phyloP scores from a whole-genome alignment of 2,797 vertebrate genomes.

The Lophius americanus region DNA sequence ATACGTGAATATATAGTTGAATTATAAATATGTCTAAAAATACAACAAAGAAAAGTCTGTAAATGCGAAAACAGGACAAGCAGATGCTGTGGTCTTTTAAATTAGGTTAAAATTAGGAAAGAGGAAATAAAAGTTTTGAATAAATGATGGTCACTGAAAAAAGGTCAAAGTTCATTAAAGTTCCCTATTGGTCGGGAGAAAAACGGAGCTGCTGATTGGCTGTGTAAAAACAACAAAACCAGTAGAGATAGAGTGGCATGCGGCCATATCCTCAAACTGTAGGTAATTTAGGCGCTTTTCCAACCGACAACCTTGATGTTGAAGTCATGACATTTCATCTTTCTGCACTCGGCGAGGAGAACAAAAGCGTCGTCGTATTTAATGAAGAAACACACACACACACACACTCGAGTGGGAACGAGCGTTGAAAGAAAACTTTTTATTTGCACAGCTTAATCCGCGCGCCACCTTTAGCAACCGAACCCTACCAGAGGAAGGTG shows the following conservation, averaged over 20 bases:
- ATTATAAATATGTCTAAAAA: neutral
- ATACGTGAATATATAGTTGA: neutral
- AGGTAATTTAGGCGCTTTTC: slow-evolving; percentile 19
- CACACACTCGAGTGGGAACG: slow-evolving; percentile 51
- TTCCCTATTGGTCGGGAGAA: neutral
- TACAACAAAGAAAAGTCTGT: neutral
- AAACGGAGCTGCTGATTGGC: slow-evolving; percentile 5
- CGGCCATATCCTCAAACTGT: slow-evolving; percentile 26
- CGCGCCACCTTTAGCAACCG: slow-evolving; percentile 25
- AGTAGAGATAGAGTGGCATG: slow-evolving; percentile 36
- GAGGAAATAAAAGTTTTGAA: neutral
- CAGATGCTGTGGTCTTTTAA: neutral
- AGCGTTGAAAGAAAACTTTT: slow-evolving; percentile 76
- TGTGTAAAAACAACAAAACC: slow-evolving; percentile 52
- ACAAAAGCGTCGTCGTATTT: slow-evolving; percentile 63
- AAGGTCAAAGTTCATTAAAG: slow-evolving; percentile 37
- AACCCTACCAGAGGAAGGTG: slow-evolving; percentile 1
- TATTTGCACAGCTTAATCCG: slow-evolving; percentile 73
- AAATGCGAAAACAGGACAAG: neutral
- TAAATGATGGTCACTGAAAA: neutral
- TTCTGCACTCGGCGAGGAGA: slow-evolving; percentile 51
- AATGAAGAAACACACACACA: slow-evolving; percentile 4
- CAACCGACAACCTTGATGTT: slow-evolving; percentile 49
- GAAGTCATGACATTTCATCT: slow-evolving; percentile 69
- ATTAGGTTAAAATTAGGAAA: too few species aligned